Evolutionary conservation across 2,113 vertebrate genomes (phyloP), one percentile per base, ranked within the genome.

Genomic region (Collichthys lucidus): DNA sequence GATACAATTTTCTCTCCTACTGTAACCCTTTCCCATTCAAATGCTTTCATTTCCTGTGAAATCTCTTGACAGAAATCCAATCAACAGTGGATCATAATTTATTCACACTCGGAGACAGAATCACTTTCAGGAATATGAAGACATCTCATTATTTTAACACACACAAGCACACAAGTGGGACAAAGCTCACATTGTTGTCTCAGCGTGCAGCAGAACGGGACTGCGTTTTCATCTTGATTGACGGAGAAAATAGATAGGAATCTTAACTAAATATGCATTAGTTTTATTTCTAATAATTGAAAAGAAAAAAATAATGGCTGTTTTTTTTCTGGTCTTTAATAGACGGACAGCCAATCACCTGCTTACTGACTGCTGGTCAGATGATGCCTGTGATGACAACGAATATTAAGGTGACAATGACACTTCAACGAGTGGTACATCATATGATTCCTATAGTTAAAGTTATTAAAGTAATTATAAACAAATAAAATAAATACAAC

Each of bases 21-120:
- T 84, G 84, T 82, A 83, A 73, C 78, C 52, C 64, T n/a, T 83
- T 65, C 73, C 61, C 49, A 63, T 49, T 60, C 77, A 76, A 86
- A 80, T 47, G 22, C 68, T 90, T 90, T 92, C 65, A 92, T 92
- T 92, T 92, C 87, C 85, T 88, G 55, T 86, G 87, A 85, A 76
- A 42, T 88, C 86, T 90, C 60, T 78, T 75, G 85, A 87, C 90
- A 89, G 80, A 91, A 91, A 90, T 90, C 66, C 86, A 93, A 90
- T 92, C 88, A 90, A 76, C 68, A 74, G 24, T 26, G 60, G 66
- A 87, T 89, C 80, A 79, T 88, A 84, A 93, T 92, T 86, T 89
- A 91, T 90, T 89, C 87, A 86, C 83, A 78, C 22, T 46, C 26
- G 62, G 71, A 71, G 66, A 83, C 74, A 85, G 59, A 84, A 83